Conservation (phyloP, 2,888 invertebrate genomes). For the Rhingia campestris region DNA sequence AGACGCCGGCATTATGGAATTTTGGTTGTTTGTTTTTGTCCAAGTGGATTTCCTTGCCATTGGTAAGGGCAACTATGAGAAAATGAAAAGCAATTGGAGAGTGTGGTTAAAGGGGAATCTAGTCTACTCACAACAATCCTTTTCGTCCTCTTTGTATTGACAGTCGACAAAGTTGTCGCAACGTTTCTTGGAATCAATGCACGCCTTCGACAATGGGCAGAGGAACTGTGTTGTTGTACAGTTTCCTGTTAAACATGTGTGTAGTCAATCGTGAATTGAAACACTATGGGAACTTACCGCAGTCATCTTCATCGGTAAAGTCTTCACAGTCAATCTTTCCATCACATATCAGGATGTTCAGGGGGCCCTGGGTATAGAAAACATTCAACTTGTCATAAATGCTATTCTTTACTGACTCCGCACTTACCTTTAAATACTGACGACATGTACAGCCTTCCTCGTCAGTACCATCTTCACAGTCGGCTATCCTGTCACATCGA, state of each 20-base stretch:
- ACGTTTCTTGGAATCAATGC: conserved; percentile 85
- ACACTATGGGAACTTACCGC: conserved; percentile 84
- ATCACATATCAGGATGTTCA: conserved; percentile 88
- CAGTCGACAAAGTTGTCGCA: conserved; percentile 89
- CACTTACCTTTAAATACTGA: conserved; percentile 85
- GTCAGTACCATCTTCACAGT: conserved; percentile 93
- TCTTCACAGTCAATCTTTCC: conserved; percentile 89
- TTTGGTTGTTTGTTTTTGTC: conserved; percentile 86
- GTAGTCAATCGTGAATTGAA: neutral
- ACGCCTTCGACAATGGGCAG: conserved; percentile 86
- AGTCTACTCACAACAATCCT: conserved; percentile 88
- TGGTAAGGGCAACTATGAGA: conserved; percentile 86
- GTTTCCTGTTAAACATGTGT: conserved; percentile 82
- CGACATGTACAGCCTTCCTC: conserved; percentile 89
- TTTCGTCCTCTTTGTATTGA: conserved; percentile 89
- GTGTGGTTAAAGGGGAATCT: neutral
- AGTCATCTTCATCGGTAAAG: conserved; percentile 89
- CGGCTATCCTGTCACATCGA: conserved; percentile 87
- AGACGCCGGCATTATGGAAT: conserved; percentile 85
- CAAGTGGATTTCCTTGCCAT: conserved; percentile 85
- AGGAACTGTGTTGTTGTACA: conserved; percentile 86
- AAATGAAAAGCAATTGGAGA: neutral
- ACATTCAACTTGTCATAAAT: neutral
- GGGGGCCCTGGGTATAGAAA: conserved; percentile 74
- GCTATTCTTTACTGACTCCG: neutral